Percentiles rank a stretch among this genome's conserved stretches.
These are phyloP conservation scores for Amiota minor DNA, from an alignment of 2,888 invertebrate genomes.

Conservation along the genomic window DNA sequence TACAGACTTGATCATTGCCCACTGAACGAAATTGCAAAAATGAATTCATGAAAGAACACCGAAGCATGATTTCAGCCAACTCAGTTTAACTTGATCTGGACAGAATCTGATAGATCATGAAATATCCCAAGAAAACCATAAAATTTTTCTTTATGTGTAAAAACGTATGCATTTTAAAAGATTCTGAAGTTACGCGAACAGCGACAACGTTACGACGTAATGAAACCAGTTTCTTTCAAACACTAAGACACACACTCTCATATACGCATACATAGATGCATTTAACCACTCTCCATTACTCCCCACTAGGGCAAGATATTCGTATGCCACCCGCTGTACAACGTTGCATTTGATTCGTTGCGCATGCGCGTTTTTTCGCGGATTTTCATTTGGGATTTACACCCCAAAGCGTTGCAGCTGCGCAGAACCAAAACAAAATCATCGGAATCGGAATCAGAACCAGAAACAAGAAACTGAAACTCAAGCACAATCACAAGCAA, in stretches of 20 bases:
- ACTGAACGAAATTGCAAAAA: no score
- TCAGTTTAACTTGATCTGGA: no score
- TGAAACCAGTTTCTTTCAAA: slow-evolving; percentile 32
- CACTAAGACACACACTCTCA: not conserved
- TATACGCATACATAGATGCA: not conserved
- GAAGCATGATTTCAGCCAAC: no score
- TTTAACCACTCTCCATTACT: not conserved
- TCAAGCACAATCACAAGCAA: slow-evolving; percentile 7
- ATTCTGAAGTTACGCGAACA: slow-evolving; percentile 24
- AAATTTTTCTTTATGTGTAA: no score
- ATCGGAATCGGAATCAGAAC: not conserved
- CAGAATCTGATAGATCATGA: no score
- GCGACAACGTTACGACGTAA: no score
- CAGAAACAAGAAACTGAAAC: not conserved
- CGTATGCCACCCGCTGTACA: not conserved
- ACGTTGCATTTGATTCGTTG: slow-evolving; percentile 56
- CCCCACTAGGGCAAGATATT: slow-evolving; percentile 2
- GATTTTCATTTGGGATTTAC: slow-evolving; percentile 47
- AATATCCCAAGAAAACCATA: no score
- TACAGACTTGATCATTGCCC: no score
- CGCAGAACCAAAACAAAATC: slow-evolving; percentile 28
- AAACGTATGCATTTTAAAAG: not conserved
- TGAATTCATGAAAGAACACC: no score
- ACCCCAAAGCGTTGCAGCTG: slow-evolving; percentile 67
- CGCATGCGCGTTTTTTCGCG: slow-evolving; percentile 50